Percentiles rank a stretch among this genome's conserved stretches.
These are phyloP conservation scores for Ceyx cyanopectus DNA, from an alignment of 2,113 vertebrate species.

Conservation along the genomic window DNA sequence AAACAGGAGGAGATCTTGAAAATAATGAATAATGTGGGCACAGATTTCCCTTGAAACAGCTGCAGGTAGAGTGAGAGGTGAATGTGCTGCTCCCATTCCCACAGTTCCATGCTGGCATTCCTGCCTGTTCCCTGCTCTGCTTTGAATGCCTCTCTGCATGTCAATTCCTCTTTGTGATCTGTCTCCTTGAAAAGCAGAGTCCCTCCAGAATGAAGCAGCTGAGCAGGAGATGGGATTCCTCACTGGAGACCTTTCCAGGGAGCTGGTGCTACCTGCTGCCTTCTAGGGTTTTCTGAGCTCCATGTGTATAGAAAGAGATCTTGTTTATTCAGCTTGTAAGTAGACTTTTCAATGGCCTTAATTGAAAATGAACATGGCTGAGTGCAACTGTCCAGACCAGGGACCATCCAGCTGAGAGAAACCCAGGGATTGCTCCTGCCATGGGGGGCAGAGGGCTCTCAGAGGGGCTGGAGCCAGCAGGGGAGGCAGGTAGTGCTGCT, in stretches of 20 bases:
- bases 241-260: neutral
- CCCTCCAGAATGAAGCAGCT: neutral
- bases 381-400: neutral
- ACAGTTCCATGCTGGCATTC: neutral
- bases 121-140: neutral
- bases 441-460: neutral
- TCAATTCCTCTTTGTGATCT: neutral
- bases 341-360: constrained; percentile 75
- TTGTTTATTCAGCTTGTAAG: constrained; percentile 50
- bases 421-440: neutral
- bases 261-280: neutral
- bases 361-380: constrained; percentile 22
- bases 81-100: fast-evolving
- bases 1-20: neutral
- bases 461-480: fast-evolving
- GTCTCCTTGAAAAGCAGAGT: neutral
- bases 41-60: neutral
- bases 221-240: neutral
- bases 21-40: neutral
- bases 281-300: neutral
- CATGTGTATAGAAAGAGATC: constrained; percentile 41
- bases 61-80: neutral
- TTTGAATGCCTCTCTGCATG: neutral
- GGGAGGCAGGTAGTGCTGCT: neutral
- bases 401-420: neutral